Evolutionary conservation across 2,888 invertebrate genomes (phyloP).

Genomic region (Acholoe squamosa): DNA sequence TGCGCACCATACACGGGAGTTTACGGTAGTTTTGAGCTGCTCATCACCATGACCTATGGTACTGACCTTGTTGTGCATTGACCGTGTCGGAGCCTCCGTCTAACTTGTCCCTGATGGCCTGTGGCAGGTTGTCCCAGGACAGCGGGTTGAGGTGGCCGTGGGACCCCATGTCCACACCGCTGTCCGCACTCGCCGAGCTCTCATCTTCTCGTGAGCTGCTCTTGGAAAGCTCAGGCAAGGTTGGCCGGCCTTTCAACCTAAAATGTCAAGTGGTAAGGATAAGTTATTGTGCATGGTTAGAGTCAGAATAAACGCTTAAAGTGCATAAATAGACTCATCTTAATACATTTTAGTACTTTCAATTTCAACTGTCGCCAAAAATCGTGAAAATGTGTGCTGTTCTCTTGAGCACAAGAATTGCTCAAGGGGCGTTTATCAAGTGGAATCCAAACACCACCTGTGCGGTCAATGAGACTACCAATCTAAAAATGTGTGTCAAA

Average conservation of each 20-base stretch:
- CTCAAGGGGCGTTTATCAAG: too few relatives aligned
- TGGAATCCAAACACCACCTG: too few relatives aligned
- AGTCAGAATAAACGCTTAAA: background rate
- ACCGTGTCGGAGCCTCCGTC: conserved; percentile 24
- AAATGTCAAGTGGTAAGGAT: background rate
- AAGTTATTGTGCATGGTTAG: background rate
- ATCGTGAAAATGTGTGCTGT: too few relatives aligned
- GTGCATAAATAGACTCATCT: background rate
- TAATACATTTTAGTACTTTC: too few relatives aligned
- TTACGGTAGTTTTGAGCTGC: too few relatives aligned
- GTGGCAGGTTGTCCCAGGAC: conserved; percentile 64
- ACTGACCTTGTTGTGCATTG: conserved; percentile 4
- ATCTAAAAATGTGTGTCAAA: too few relatives aligned
- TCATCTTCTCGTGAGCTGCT: conserved; percentile 3
- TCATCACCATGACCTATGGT: background rate
- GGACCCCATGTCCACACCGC: conserved; percentile 34
- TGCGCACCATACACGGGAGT: too few relatives aligned
- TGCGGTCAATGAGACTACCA: too few relatives aligned
- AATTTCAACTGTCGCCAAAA: too few relatives aligned
- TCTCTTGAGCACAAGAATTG: too few relatives aligned
- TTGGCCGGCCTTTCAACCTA: conserved; percentile 29
- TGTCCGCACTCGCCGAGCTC: conserved; percentile 49
- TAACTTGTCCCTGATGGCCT: conserved; percentile 56
- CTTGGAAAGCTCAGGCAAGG: conserved; percentile 24
- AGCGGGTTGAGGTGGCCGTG: conserved; percentile 63